Conservation (phyloP, 2,113 vertebrate species). For the Hemicordylus capensis region DNA sequence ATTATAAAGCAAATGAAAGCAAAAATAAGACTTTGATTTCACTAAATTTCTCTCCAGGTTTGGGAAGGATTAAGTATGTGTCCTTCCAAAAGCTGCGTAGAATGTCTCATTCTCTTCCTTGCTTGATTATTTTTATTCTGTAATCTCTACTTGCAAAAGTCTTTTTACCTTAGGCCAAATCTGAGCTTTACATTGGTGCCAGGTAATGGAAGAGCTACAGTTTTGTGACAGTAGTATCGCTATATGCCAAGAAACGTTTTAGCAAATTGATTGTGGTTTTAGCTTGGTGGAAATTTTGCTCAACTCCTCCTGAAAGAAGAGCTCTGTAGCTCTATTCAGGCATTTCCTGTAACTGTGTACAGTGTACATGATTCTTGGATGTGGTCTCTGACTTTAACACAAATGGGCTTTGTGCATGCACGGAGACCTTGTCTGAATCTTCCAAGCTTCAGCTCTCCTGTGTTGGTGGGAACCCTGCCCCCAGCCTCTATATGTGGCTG, state of each 20-base stretch:
- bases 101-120: conserved; percentile 14
- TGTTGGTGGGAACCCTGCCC: too few relatives aligned
- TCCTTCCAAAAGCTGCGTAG: conserved; percentile 38
- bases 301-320: too few relatives aligned
- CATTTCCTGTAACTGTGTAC: too few relatives aligned
- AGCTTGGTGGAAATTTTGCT: not conserved
- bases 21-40: conserved; percentile 8
- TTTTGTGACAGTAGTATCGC: not conserved
- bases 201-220: not conserved
- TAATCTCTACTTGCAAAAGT: conserved; percentile 24
- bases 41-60: not conserved
- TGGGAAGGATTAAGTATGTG: conserved; percentile 32
- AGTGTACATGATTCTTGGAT: too few relatives aligned
- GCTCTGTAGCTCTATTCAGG: too few relatives aligned
- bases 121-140: conserved; percentile 15
- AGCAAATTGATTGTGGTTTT: not conserved
- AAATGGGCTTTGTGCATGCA: too few relatives aligned
- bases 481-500: too few relatives aligned
- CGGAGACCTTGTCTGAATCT: too few relatives aligned
- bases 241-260: not conserved
- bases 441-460: too few relatives aligned
- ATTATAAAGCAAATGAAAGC: conserved; percentile 32
- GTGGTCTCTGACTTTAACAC: too few relatives aligned
- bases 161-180: conserved; percentile 26
- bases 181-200: conserved; percentile 4